These are phyloP conservation scores for Peromyscus melanophrys DNA, from an alignment of 2,797 vertebrate genomes.

Conservation along the genomic window DNA sequence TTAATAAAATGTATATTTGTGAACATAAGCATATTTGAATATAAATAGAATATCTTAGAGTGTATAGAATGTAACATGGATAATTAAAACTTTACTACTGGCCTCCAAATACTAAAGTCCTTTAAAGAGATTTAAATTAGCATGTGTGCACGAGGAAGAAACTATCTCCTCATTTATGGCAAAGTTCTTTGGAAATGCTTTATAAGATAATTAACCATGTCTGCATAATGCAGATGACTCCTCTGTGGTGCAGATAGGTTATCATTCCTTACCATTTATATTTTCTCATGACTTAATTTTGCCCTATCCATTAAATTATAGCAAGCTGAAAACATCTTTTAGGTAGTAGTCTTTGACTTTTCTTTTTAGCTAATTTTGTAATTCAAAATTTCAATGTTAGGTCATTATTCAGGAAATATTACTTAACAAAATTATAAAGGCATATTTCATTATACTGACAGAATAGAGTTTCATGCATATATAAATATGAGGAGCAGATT, in stretches of 20 bases:
- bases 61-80: not conserved
- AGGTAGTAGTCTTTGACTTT: not conserved
- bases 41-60: not conserved
- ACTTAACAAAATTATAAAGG: not conserved
- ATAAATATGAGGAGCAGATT: not conserved
- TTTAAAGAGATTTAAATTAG: not conserved
- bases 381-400: not conserved
- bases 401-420: not conserved
- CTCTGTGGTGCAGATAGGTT: too few species aligned
- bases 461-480: not conserved
- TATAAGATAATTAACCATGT: not conserved
- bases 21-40: not conserved
- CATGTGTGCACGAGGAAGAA: not conserved
- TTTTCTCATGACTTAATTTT: not conserved
- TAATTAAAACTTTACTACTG: constrained; percentile 9
- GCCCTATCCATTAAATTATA: not conserved
- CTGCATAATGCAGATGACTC: not conserved
- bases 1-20: not conserved
- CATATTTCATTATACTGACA: not conserved
- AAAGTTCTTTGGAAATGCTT: not conserved
- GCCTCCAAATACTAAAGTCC: not conserved
- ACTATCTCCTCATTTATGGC: not conserved
- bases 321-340: not conserved
- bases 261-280: not conserved
- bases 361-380: not conserved